Conservation (phyloP, 1,140 invertebrate species). For the Diabrotica undecimpunctata region DNA sequence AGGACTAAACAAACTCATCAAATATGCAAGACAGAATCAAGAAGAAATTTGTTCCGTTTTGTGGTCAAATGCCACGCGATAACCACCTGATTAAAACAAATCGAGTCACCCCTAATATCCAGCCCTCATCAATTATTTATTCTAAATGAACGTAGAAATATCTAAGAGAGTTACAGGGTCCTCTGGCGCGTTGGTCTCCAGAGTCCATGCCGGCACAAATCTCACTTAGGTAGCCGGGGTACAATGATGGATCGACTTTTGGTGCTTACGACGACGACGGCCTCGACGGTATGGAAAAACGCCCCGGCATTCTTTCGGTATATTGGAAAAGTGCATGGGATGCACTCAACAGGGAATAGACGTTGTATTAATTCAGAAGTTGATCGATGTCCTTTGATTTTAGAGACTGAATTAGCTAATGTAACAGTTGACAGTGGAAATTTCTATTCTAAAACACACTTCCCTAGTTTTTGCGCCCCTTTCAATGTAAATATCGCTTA, state of each 20-base stretch:
- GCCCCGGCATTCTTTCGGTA: not conserved
- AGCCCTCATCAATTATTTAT: conserved; percentile 19
- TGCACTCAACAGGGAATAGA: not conserved
- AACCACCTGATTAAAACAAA: conserved; percentile 17
- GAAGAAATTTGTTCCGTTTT: not conserved
- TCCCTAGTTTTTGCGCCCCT: no score
- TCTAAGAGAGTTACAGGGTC: not conserved
- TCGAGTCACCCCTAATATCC: conserved; percentile 12
- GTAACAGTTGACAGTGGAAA: no score
- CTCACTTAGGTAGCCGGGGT: conserved; percentile 21
- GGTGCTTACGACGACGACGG: conserved; percentile 6
- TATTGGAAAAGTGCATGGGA: not conserved
- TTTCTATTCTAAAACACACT: no score
- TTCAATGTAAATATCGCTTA: no score
- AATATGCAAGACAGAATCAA: not conserved
- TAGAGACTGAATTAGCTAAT: no score
- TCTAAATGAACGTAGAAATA: conserved; percentile 14
- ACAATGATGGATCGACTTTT: conserved; percentile 19
- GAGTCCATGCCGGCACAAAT: conserved; percentile 17
- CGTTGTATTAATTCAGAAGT: no score
- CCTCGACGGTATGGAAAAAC: not conserved
- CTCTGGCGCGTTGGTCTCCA: not conserved
- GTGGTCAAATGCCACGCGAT: not conserved
- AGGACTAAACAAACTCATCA: not conserved
- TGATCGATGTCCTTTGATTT: no score